Base-by-base conservation (phyloP, 92 coral and sea anemone genomes). In the Zoanthus solanderi region DNA sequence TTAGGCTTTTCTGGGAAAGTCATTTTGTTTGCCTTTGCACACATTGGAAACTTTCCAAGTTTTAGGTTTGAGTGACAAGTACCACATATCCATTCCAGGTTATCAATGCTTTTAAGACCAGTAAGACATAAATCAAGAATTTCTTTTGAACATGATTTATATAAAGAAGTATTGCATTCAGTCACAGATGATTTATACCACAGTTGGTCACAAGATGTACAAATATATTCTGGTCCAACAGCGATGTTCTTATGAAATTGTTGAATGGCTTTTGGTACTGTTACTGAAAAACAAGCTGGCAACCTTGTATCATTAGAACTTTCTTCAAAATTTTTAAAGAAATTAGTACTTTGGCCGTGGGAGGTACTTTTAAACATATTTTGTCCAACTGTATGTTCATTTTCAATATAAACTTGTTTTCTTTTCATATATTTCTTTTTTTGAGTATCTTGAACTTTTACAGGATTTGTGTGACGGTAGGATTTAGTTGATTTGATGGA, bases 141-240 rank as follows among this genome's bases (percentile, higher is more conserved):
- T 56, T 86, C 28, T 76, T 65, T 76, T 30, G 84, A 42, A 77
- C 89, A 87, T 30, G 30, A 68, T 78, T 30, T 61, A 78, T 87
- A 87, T 76, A 87, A 87, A 29, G 63, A 30, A 12, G 37, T 69
- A 29, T 78, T 87, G 86, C 85, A 78, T 87, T 78, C 60, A 42
- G 42, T 87, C 30, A 87, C 84, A 46, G 86, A 87, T 23, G 85
- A 87, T 71, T 71, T 78, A 65, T 87, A 87, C 90, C 90, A 87
- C 69, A 87, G 44, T 57, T 87, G 86, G 29, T 87, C 78, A 78
- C 90, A 87, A 87, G 86, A 87, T 28, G 90, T 78, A 68, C 79
- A 87, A 78, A 87, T 54, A 76, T 87, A 87, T 78, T 78, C 90
- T 32, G 86, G 90, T 16, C 79, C 86, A 65, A 76, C 68, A 71